Base-by-base conservation (phyloP, 1,140 invertebrate genomes). In the Notospermus geniculatus region DNA sequence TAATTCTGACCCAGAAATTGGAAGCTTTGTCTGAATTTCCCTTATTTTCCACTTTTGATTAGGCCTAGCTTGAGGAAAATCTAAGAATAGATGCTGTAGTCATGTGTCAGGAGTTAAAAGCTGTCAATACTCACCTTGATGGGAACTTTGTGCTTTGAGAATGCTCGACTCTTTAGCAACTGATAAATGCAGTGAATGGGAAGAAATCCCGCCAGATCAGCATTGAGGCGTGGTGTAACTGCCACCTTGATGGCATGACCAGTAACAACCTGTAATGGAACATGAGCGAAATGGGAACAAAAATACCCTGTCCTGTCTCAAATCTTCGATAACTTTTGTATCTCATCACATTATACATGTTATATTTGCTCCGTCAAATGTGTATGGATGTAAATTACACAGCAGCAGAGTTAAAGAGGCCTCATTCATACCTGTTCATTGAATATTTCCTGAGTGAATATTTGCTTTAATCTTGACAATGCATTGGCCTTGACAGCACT, bases 131-230 rank as follows among this genome's bases (percentile, higher is more conserved):
- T 58, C 54, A 78, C 79, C 71, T 77, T 79, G 23, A 81, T 79
- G 11, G 76, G 72, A 25, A 83, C 93, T 78, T 93, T 92, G 74
- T 99, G 91, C 81, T 97, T 97, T 0, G 93, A 92, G 75, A 98
- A 98, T 2, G 94, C 92, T 71, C 95, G 82, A 28, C 92, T 96
- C 78, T 97, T 96, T 0, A 99, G 82, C 17, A 98, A 80, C 73
- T 98, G 95, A 79, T 97, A 93, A 62, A 99, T 96, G 77, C 95
- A 98, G 80, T 99, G 95, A 27, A 98, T 91, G 0, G 95, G 95
- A 59, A 99, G 80, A 82, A 96, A 98, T 22, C 95, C 95, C 1
- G 87, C 86, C 59, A 96, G 91, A 62, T 90, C 90, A 23, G 90
- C 92, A 81, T 91, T 96, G 5, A 98, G 83, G 73, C 90, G 89